Evolutionary conservation across 2,113 vertebrate genomes (phyloP), one percentile per base, ranked within the genome.

Genomic region (Rhinoptilus africanus): DNA sequence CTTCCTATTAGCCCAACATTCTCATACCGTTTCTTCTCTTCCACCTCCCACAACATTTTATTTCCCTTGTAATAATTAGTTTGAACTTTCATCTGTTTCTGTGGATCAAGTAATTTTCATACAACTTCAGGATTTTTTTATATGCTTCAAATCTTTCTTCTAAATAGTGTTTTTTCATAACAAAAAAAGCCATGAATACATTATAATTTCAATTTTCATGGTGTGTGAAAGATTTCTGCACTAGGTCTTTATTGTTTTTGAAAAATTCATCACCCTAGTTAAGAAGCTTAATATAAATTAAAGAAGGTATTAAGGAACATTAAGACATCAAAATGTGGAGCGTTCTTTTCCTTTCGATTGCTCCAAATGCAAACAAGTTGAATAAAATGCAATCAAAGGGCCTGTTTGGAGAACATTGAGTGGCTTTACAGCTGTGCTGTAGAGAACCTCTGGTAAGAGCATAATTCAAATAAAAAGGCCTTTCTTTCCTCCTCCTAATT

Each of bases 261-360:
- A 98, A 98, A 98, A 98, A 98, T 98, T 98, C 98, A 97, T 97
- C 98, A 95, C 98, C 96, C 97, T 96, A 95, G 98, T 98, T 98
- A 98, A 98, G 98, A 98, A 98, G 98, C 98, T 98, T 98, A 98
- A 97, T 98, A 96, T 96, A 98, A 98, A 98, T 98, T 98, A 98
- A 98, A 98, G 97, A 97, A 98, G 98, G 98, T 98, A 98, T 98
- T 98, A 98, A 97, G 91, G 95, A 97, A 98, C 98, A 98, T 98
- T 98, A 98, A 98, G 98, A 98, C 98, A 98, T 98, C 98, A 98
- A 98, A 98, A 98, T 98, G 96, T 94, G 96, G 92, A 97, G 96
- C 89, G n/a, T 95, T 94, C 97, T 97, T 97, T 96, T 88, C 74
- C 96, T 96, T 96, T 95, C 90, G 35, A 96, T 97, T 97, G 92